Base-by-base conservation (phyloP, 2,888 invertebrate genomes). In the Molorchus minor region DNA sequence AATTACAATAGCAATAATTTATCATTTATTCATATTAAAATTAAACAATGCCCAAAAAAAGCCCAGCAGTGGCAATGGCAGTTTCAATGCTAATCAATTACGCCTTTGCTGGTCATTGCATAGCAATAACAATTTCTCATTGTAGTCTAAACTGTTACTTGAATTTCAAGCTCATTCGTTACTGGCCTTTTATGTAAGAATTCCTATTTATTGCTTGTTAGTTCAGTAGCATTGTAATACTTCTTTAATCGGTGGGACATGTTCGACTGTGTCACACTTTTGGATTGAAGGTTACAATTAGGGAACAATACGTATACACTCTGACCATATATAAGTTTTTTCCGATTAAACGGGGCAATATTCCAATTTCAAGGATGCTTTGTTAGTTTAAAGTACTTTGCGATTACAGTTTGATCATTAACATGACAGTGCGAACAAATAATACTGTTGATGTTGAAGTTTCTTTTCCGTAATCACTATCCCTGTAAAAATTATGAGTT, bases 141-240 rank as follows among this genome's bases (percentile, higher is more conserved):
- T 38, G 20, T 36, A n/a, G 25, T 16, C 41, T 51, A 5, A 15
- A 40, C 44, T 45, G 15, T 45, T 30, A 29, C 36, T 13, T 25
- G 7, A 30, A 51, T 41, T 40, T 30, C 51, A 51, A 40, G 38
- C 40, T 29, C 17, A 29, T 40, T 51, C 40, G 7, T 38, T 51
- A 51, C 29, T 51, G 51, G 41, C 51, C 51, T 51, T 51, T 51
- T 29, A 29, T 40, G 41, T 30, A 51, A 40, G 40, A 17, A 41
- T 51, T 29, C 40, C 38, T 51, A 51, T 40, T 40, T 51, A 51
- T 51, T 51, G 17, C 40, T 8, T 16, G 15, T 41, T 36, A 40
- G 16, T 40, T 20, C 38, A 51, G 30, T 30, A 38, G 29, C 51
- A 40, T 51, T 51, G 40, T 51, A 51, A 41, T 51, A 40, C 21